Percentiles rank a stretch among this genome's conserved stretches.
These are phyloP conservation scores for Chlamydotis undulata DNA, from an alignment of 2,113 vertebrate genomes.

Conservation along the genomic window DNA sequence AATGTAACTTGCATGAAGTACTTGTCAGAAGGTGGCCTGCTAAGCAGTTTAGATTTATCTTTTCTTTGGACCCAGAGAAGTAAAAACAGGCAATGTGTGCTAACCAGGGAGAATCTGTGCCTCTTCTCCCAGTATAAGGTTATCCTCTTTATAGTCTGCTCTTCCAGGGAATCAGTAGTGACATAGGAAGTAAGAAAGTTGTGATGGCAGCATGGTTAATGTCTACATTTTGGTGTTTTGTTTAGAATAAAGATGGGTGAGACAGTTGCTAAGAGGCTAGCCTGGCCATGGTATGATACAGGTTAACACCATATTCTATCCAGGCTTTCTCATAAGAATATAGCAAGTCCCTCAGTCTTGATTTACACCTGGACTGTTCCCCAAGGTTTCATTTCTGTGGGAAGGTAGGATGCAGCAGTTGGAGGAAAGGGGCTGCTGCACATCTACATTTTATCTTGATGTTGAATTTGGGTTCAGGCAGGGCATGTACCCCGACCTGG, in stretches of 20 bases:
- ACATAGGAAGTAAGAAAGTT: neutral
- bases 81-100: neutral
- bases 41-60: neutral
- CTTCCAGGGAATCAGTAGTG: neutral
- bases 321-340: neutral
- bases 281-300: neutral
- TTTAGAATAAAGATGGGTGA: neutral
- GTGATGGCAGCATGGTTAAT: neutral
- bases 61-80: neutral
- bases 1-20: neutral
- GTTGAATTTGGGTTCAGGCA: neutral
- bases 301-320: neutral
- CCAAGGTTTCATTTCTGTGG: neutral
- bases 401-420: neutral
- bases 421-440: neutral
- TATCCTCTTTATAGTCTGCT: neutral
- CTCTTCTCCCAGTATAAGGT: neutral
- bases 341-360: neutral
- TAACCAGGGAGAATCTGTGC: neutral
- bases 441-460: neutral
- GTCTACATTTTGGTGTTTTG: neutral
- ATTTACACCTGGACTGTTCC: neutral
- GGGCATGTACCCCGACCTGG: neutral
- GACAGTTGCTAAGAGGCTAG: neutral
- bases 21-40: neutral